Base-by-base conservation (phyloP, 2,797 vertebrate species). In the Acestrorhynchus altus region DNA sequence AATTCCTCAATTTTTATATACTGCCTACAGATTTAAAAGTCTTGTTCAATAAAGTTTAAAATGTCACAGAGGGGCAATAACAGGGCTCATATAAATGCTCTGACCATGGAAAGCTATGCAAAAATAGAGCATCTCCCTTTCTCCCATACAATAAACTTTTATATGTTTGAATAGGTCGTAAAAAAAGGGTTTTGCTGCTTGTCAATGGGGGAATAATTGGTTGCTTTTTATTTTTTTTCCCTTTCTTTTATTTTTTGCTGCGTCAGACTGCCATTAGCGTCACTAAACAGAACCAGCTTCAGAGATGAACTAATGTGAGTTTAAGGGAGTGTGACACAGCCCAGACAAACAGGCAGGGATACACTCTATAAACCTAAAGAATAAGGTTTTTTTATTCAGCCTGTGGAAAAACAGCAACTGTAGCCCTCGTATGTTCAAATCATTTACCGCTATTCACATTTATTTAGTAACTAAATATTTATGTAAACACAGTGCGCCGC, bases 11-110 rank as follows among this genome's bases (percentile, higher is more conserved):
- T 88, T 94, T 96, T 97, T 97, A 98, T 97, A 96, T 95, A 98
- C 96, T 96, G 94, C 95, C 94, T 95, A 95, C 95, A 97, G 95
- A 96, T 97, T 97, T 97, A 95, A 96, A 97, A 98, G 96, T 96
- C 96, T 95, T 96, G 96, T 97, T 96, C 96, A 96, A 97, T 98
- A 98, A 98, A 97, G 95, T 98, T 97, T 97, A 98, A 99, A 96
- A 98, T 97, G 96, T 96, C 96, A 96, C 96, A 94, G 95, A 93
- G 96, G 96, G 96, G 95, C 96, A 96, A 96, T 98, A 98, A 98
- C 94, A 88, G 91, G 92, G 93, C 95, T 93, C 95, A 95, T 94
- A 96, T 96, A 98, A 96, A 96, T 56, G 85, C 93, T 88, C 90
- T 91, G 94, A 94, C 95, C 95, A 94, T 93, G 94, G 86, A 96